Conservation (phyloP, 2,888 invertebrate genomes). For the Mystacides longicornis region DNA sequence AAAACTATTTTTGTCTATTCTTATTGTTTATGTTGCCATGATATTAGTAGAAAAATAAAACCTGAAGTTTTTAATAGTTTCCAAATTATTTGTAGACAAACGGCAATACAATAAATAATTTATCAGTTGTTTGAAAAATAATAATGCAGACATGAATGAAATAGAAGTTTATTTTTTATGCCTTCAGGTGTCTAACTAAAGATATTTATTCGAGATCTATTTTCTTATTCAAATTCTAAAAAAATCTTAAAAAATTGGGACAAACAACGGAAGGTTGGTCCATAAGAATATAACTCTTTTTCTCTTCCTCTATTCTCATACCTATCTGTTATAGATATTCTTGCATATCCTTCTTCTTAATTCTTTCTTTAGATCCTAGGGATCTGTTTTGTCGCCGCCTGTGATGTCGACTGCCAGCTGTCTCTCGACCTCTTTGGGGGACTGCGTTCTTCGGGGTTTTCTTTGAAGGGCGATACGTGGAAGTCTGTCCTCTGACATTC, state of each 20-base stretch:
- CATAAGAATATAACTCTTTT: too few species aligned
- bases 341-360: slow-evolving; percentile 5
- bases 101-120: too few species aligned
- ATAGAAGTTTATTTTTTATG: too few species aligned
- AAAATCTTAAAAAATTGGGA: neutral
- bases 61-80: too few species aligned
- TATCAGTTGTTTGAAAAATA: too few species aligned
- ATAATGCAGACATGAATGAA: too few species aligned
- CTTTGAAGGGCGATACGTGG: neutral
- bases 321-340: neutral
- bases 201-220: neutral
- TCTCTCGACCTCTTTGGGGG: neutral
- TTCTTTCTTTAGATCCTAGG: neutral
- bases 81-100: too few species aligned
- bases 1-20: too few species aligned
- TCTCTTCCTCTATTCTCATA: neutral
- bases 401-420: neutral
- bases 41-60: too few species aligned
- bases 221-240: neutral
- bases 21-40: too few species aligned
- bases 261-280: neutral
- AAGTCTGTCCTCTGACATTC: neutral
- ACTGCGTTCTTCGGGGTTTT: neutral
- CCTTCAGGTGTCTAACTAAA: neutral
- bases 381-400: neutral